Evolutionary conservation across 1,140 invertebrate genomes (phyloP), one percentile per base, ranked within the genome.

Genomic region (Microplitis mediator): DNA sequence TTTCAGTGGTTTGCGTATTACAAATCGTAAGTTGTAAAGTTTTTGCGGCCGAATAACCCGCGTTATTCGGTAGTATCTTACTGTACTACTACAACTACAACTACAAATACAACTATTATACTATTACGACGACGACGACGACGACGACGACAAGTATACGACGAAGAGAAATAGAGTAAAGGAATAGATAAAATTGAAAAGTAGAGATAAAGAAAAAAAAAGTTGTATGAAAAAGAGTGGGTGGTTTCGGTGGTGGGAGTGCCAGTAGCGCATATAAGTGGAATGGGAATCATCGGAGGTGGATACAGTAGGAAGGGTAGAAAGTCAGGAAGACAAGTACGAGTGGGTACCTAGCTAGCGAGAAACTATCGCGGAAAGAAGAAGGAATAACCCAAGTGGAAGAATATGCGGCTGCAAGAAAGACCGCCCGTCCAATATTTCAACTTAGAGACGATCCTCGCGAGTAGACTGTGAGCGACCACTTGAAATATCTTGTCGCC

Each of bases 401-500:
- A 74, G 73, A 75, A 77, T 77, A 77, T 77, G 75, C 75, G 75
- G 75, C 73, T 77, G 71, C 70, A 75, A 73, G 70, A 68, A 75
- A 76, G 75, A 75, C 70, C 35, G 64, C 56, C 67, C 73, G 73
- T 76, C 73, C 73, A 76, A 76, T 76, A 76, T 76, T 74, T 76
- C 73, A 74, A 72, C 54, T 61, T 32, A 68, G 62, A 66, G 71
- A 70, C 67, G 68, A 74, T 74, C 63, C 39, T 45, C 39, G 5
- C 4, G 5, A 45, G 39, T 67, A 67, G 73, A 74, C 73, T 70
- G 69, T 67, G 71, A 77, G 75, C 73, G 75, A 77, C 75, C 75
- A 77, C 75, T 77, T 77, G 75, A 77, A 74, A 77, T 77, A 77
- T 77, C 73, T 77, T 77, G 75, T 77, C 75, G 75, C 75, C 75